Percentiles rank a stretch among this genome's conserved stretches.
phyloP scores from a whole-genome alignment of 53 echinoderm and acorn worm genomes.

The Crossaster papposus region DNA sequence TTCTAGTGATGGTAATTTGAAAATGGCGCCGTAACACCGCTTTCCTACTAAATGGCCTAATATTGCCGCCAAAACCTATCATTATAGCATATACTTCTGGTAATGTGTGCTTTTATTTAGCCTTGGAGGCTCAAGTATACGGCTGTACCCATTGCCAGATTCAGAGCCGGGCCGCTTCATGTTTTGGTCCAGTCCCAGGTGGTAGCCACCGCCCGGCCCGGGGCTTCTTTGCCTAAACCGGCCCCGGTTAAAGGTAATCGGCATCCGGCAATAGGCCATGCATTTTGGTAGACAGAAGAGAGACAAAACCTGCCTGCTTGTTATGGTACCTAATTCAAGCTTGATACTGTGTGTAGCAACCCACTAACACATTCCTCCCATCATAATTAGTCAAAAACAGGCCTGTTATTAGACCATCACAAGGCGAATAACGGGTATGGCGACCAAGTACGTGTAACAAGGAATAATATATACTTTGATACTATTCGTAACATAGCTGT shows the following conservation, averaged over 20 bases:
- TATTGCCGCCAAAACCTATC: too few relatives aligned
- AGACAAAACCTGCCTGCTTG: background rate
- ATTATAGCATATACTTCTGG: background rate
- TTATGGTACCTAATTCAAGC: background rate
- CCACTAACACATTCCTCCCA: too few relatives aligned
- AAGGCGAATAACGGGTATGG: too few relatives aligned
- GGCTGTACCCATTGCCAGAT: background rate
- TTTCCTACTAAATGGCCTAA: too few relatives aligned
- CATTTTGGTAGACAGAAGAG: background rate
- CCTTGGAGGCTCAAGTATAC: background rate
- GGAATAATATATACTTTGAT: too few relatives aligned
- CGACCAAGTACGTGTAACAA: too few relatives aligned
- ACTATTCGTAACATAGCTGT: too few relatives aligned
- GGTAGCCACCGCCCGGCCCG: background rate
- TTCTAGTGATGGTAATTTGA: too few relatives aligned
- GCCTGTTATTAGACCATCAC: too few relatives aligned
- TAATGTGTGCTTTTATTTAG: background rate
- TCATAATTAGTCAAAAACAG: too few relatives aligned
- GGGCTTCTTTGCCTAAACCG: background rate
- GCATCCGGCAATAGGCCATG: background rate
- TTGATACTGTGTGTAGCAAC: too few relatives aligned
- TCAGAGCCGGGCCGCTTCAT: background rate
- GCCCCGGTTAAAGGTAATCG: slow-evolving; percentile 9
- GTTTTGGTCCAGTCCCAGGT: background rate
- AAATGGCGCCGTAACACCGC: too few relatives aligned